Base-by-base conservation (phyloP, 2,888 invertebrate genomes). In the Zaprionus obscuricornis region DNA sequence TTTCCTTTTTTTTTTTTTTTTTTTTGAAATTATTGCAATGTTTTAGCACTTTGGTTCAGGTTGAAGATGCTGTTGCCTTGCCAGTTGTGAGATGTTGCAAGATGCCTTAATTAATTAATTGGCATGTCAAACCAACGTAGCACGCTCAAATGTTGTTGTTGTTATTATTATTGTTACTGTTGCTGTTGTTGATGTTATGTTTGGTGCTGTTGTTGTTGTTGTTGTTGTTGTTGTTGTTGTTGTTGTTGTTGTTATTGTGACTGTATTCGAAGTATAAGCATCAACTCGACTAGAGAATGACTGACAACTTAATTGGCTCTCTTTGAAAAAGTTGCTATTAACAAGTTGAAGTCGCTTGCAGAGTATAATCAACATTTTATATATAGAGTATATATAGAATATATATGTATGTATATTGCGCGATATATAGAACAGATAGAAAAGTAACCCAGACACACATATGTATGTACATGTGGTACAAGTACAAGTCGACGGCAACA, bases 221-320 rank as follows among this genome's bases (percentile, higher is more conserved):
- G 40, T 16, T 31, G 65, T 3, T 20, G 36, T 31, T 24, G 52
- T 5, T n/a, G 52, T 67, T 27, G 46, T 36, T 39, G 14, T 5
- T n/a, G 47, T 11, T 39, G 45, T 16, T 27, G 40, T 16, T 31
- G 65, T 3, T 20, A 33, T 31, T 24, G 52, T 5, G 24, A 17
- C 10, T 13, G 27, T 26, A 18, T 26, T 11, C 42, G 52, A 26
- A 39, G 55, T 16, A 56, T 52, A 36, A 62, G 42, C 54, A 51
- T 56, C 82, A 74, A 40, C 50, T 45, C 36, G 33, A 52, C 56
- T 68, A 57, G 54, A 57, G 77, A 83, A 63, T 87, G 88, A 87
- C 85, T 86, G 87, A 87, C 87, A 88, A 87, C 78, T 85, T 87
- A 88, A 87, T 87, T 87, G 82, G 82, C 78, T 86, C 87, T 75